These are phyloP conservation scores for Lasioglossum zephyrum DNA, from an alignment of 2,888 invertebrate species.

Conservation along the genomic window DNA sequence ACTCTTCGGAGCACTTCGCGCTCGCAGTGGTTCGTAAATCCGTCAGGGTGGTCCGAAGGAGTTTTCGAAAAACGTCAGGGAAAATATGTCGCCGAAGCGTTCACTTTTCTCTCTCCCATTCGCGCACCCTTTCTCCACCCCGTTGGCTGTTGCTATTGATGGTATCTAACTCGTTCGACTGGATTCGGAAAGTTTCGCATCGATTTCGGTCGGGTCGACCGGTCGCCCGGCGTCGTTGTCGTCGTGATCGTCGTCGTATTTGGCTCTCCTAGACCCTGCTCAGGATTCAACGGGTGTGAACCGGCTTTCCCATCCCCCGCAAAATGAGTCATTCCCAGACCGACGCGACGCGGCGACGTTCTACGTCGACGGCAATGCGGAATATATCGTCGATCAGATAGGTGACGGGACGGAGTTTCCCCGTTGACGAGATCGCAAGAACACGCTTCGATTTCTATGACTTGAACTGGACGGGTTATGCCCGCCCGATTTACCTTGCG, in stretches of 20 bases:
- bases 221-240: slow-evolving; percentile 2
- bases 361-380: slow-evolving; percentile 43
- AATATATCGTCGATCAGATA: slow-evolving; percentile 62
- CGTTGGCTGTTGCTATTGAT: slow-evolving; percentile 37
- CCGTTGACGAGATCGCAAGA: slow-evolving; percentile 51
- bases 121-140: neutral
- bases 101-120: neutral
- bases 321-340: slow-evolving; percentile 57
- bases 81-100: slow-evolving; percentile 62
- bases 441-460: slow-evolving; percentile 40
- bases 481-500: slow-evolving; percentile 27
- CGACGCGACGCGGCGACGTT: slow-evolving; percentile 46
- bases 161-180: slow-evolving; percentile 55
- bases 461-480: slow-evolving; percentile 1
- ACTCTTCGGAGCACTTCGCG: slow-evolving; percentile 44
- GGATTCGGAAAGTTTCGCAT: slow-evolving; percentile 64
- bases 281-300: slow-evolving; percentile 60
- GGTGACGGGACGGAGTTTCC: slow-evolving; percentile 57
- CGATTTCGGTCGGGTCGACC: slow-evolving; percentile 48
- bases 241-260: slow-evolving; percentile 9
- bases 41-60: slow-evolving; percentile 56
- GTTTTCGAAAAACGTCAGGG: slow-evolving; percentile 55
- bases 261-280: slow-evolving; percentile 26
- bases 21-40: slow-evolving; percentile 66
- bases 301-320: slow-evolving; percentile 28